Evolutionary conservation across 1,140 invertebrate genomes (phyloP), one percentile per base, ranked within the genome.

Genomic region (Latrodectus geometricus): DNA sequence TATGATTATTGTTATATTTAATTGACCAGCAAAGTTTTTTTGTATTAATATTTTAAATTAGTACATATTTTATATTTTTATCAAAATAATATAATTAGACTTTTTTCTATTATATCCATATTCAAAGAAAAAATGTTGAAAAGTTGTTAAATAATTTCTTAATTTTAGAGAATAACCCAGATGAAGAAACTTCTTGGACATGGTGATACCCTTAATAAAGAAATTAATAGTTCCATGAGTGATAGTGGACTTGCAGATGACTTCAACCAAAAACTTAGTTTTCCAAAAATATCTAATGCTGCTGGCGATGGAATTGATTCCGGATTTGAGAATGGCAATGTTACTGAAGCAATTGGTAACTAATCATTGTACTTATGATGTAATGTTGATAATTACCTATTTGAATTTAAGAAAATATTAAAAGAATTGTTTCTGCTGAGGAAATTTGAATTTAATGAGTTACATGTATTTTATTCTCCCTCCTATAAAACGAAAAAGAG

Each of bases 131-230:
- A 35, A 35, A 35, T 35, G 5, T 35, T 35, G 35, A 35, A 35
- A 35, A 35, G 35, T 35, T 35, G 35, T 5, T 35, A 35, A 73
- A 21, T 23, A 80, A 17, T 87, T 35, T 12, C 49, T 87, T 80
- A 69, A 14, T 78, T 72, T 50, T 61, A 89, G 88, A 73, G 88
- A 75, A 87, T 88, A 17, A 61, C 14, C 50, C 80, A 81, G 50
- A n/a, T 88, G 14, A 86, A 87, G 20, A 70, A 79, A 75, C 17
- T 80, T 17, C 65, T 89, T 12, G 80, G 88, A 8, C 83, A 83
- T n/a, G 66, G 61, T 4, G 78, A 88, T 23, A 88, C 84, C n/a
- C 83, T 84, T 21, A 84, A 82, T 61, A 86, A 88, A 88, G 84
- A 87, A 48, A 72, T 88, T 56, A 79, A 88, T 70, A 88, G 69